Percentiles rank a stretch among this genome's conserved stretches.
Evolutionary conservation across 1,140 invertebrate genomes (phyloP).

Genomic region (Hermatobates lingyangjiaoensis): DNA sequence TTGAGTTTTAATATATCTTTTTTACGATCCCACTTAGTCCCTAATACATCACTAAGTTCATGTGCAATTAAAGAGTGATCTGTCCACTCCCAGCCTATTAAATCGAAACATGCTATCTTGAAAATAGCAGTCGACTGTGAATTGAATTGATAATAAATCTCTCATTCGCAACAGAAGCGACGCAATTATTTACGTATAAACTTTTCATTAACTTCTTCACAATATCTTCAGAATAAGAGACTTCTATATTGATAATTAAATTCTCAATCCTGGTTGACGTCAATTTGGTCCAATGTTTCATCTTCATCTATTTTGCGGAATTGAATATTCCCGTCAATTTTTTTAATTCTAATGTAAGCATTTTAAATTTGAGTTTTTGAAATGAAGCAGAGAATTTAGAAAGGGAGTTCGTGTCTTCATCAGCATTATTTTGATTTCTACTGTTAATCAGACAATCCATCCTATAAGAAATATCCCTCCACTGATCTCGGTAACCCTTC

Average conservation of each 20-base stretch:
- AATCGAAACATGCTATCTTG: conserved; percentile 12
- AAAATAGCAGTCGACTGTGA: conserved; percentile 11
- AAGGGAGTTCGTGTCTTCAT: no score
- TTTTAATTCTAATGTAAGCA: no score
- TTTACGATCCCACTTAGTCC: conserved; percentile 2
- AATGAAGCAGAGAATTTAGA: no score
- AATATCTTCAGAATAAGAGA: background rate
- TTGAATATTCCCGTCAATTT: no score
- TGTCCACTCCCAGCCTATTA: conserved; percentile 14
- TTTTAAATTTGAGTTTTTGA: no score
- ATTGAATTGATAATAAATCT: no score
- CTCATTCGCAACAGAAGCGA: conserved; percentile 3
- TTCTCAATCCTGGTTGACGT: background rate
- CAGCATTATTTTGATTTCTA: no score
- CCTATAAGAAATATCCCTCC: no score
- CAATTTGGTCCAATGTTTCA: no score
- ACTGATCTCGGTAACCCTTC: no score
- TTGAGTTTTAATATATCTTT: background rate
- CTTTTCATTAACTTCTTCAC: background rate
- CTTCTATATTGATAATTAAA: background rate
- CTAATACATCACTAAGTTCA: conserved; percentile 7
- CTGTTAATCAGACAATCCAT: no score
- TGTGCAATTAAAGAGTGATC: background rate
- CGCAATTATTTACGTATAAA: conserved; percentile 12
- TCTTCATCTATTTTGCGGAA: no score